Percentiles rank a stretch among this genome's conserved stretches.
These are phyloP conservation scores for Drosophila burlai DNA, from an alignment of 1,140 invertebrate genomes.

Conservation along the genomic window DNA sequence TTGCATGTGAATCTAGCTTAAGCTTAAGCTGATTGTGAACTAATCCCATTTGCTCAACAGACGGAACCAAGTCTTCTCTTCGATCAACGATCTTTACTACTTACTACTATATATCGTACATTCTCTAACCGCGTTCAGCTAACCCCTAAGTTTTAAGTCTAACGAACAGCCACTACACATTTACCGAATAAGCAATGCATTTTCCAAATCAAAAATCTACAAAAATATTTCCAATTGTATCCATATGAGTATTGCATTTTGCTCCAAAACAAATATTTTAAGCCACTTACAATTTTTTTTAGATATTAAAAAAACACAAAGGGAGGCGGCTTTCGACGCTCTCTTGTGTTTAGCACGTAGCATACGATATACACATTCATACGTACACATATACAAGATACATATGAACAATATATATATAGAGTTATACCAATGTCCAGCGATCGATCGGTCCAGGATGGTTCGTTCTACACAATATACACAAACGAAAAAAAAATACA, in stretches of 20 bases:
- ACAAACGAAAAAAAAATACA: slow-evolving; percentile 20
- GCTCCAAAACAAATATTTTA: slow-evolving; percentile 44
- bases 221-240: slow-evolving; percentile 60
- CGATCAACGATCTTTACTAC: slow-evolving; percentile 26
- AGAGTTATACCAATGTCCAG: slow-evolving; percentile 36
- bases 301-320: slow-evolving; percentile 36
- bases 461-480: slow-evolving; percentile 18
- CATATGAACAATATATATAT: slow-evolving; percentile 51
- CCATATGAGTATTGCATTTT: slow-evolving; percentile 74
- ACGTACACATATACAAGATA: slow-evolving; percentile 51
- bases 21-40: slow-evolving; percentile 60
- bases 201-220: slow-evolving; percentile 48
- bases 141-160: slow-evolving; percentile 31
- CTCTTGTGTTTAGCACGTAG: slow-evolving; percentile 22
- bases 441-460: slow-evolving; percentile 11
- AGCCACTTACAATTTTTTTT: slow-evolving; percentile 56
- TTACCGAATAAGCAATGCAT: slow-evolving; percentile 59
- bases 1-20: slow-evolving; percentile 67
- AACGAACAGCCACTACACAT: slow-evolving; percentile 18
- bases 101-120: not conserved
- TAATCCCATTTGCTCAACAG: slow-evolving; percentile 58
- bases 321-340: slow-evolving; percentile 3
- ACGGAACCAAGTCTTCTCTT: slow-evolving; percentile 34
- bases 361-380: slow-evolving; percentile 44
- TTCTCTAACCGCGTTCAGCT: slow-evolving; percentile 36